A percentile compares a stretch with the other conserved stretches of the same genome.
These are phyloP conservation scores for Poecilia wingei DNA, from an alignment of 2,797 vertebrate species.

Conservation along the genomic window DNA sequence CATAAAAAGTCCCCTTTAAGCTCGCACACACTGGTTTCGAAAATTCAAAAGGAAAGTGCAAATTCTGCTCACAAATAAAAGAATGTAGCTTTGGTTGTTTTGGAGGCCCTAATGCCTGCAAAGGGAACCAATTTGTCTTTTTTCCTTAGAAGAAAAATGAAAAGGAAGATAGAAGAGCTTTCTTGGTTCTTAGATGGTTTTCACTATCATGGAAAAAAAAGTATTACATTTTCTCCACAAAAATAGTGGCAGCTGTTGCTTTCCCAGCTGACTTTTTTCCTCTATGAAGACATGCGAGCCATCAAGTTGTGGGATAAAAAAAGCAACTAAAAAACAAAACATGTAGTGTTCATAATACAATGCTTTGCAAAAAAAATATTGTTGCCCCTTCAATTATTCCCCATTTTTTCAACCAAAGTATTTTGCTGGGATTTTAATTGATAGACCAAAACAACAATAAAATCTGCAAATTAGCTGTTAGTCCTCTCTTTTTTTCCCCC, in stretches of 20 bases:
- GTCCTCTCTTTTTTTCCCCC: neutral
- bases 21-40: conserved; percentile 28
- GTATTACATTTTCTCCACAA: conserved; percentile 66
- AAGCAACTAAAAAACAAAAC: neutral
- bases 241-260: conserved; percentile 69
- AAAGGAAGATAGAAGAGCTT: neutral
- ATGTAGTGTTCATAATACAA: neutral
- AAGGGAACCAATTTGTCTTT: conserved; percentile 24
- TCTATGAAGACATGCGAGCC: conserved; percentile 64
- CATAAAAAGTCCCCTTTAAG: too few relatives aligned
- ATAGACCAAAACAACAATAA: neutral
- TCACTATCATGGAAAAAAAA: conserved; percentile 51
- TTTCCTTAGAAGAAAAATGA: conserved; percentile 18
- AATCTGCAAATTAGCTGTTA: neutral
- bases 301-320: conserved; percentile 37
- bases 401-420: neutral
- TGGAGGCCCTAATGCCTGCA: neutral
- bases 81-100: conserved; percentile 9
- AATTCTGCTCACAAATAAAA: conserved; percentile 25
- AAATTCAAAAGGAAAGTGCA: conserved; percentile 28
- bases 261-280: conserved; percentile 72
- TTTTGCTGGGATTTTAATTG: neutral
- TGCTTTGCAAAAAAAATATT: neutral
- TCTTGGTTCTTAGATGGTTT: conserved; percentile 52
- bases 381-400: neutral